Evolutionary conservation across 1,140 invertebrate genomes (phyloP).

Genomic region (Caenorhabditis inopinata): DNA sequence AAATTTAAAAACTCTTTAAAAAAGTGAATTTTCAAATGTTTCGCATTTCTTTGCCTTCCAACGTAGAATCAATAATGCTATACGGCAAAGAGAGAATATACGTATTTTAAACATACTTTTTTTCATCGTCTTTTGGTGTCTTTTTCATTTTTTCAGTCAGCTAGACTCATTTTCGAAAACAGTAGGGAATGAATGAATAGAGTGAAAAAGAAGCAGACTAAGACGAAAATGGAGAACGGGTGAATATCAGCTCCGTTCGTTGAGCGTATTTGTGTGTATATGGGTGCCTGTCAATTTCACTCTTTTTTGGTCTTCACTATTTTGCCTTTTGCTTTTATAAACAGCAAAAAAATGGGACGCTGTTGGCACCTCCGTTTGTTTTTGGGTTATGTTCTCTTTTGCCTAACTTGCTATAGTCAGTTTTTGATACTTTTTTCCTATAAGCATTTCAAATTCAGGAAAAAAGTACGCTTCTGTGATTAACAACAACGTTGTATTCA

Average conservation of each 20-base stretch:
- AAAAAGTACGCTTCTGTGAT: too few relatives aligned
- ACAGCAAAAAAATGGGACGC: neutral
- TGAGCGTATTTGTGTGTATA: neutral
- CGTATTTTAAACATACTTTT: neutral
- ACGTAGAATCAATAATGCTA: constrained; percentile 5
- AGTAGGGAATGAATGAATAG: constrained; percentile 6
- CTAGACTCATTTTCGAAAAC: constrained; percentile 26
- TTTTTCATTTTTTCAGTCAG: constrained; percentile 7
- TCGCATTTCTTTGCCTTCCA: constrained; percentile 24
- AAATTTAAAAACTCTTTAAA: too few relatives aligned
- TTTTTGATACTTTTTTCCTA: too few relatives aligned
- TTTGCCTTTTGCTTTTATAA: constrained; percentile 27
- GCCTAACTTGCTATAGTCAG: too few relatives aligned
- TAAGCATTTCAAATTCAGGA: too few relatives aligned
- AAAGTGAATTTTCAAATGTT: constrained; percentile 24
- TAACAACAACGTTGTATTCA: too few relatives aligned
- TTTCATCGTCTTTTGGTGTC: neutral
- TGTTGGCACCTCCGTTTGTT: constrained; percentile 17
- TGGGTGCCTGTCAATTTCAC: constrained; percentile 29
- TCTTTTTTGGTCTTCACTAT: constrained; percentile 5
- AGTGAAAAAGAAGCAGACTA: neutral
- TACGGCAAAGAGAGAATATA: neutral
- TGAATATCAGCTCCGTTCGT: constrained; percentile 4
- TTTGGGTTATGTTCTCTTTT: too few relatives aligned
- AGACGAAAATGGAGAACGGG: neutral